Percentiles rank a stretch among this genome's conserved stretches.
Conservation (phyloP, 2,113 vertebrate genomes). For the Lethenteron reissneri region DNA sequence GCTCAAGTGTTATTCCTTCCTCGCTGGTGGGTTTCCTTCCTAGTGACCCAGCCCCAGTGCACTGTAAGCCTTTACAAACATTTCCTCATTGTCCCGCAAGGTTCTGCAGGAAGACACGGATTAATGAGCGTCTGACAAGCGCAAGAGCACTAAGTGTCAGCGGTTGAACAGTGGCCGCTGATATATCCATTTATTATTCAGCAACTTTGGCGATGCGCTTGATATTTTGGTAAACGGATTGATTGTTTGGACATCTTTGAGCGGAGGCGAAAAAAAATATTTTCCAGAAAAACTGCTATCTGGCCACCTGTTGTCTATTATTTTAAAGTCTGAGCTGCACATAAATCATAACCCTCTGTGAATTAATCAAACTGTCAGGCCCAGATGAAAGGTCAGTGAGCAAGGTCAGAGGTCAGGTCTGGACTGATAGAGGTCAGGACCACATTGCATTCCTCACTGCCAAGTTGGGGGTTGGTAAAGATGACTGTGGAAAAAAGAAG, state of each 20-base stretch:
- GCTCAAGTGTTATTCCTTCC: slow-evolving; percentile 25
- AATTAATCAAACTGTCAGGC: slow-evolving; percentile 99
- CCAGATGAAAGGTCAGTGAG: slow-evolving; percentile 66
- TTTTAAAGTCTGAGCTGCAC: slow-evolving; percentile 99
- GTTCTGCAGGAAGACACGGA: no score
- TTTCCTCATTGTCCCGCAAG: no score
- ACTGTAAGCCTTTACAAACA: no score
- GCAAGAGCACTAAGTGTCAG: no score
- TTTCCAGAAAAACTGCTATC: slow-evolving; percentile 41
- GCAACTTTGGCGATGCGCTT: no score
- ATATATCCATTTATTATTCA: no score
- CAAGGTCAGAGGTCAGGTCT: slow-evolving; percentile 68
- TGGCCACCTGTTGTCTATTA: slow-evolving; percentile 99
- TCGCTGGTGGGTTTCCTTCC: slow-evolving; percentile 22
- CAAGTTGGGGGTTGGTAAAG: slow-evolving; percentile 98
- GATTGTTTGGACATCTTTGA: neutral
- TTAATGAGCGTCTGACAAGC: no score
- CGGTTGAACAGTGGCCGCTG: no score
- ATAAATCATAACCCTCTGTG: slow-evolving; percentile 99
- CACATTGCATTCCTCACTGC: slow-evolving; percentile 99
- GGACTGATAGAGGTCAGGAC: slow-evolving; percentile 99
- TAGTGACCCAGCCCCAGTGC: slow-evolving; percentile 2
- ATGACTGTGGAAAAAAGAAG: neutral
- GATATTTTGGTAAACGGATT: no score
- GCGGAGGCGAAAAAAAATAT: slow-evolving; percentile 37